Base-by-base conservation (phyloP, 1,140 invertebrate species). In the Caerostris extrusa region DNA sequence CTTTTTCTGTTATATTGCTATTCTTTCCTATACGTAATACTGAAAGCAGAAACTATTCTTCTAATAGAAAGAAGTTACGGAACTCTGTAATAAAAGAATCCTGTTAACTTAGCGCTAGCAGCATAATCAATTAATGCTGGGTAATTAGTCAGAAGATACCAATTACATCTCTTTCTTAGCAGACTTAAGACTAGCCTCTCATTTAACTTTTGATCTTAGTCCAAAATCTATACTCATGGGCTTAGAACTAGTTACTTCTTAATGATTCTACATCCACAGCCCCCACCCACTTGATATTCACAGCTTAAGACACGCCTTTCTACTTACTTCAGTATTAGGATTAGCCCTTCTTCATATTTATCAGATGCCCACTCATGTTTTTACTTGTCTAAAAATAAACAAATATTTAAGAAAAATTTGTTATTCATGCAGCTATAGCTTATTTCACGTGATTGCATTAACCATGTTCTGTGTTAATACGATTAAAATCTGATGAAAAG, bases 191-290 rank as follows among this genome's bases (percentile, higher is more conserved):
- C 19, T 5, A 91, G 77, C 19, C 17, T 64, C 58, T 77, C 77
- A 91, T 83, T 91, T 83, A 91, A 91, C 17, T 91, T 83, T 91
- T 91, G 90, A 91, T 91, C 90, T 17, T 53, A 55, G 57, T 64
- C 90, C 90, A 91, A 83, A 91, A 91, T 61, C 57, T 91, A 91
- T 91, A 91, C 90, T 83, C 90, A 61, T 50, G 90, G 69, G 90
- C n/a, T 83, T 64, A 64, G 60, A 64, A 50, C 90, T 91, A 81
- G 71, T 90, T 90, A 60, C 71, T 81, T 90, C 69, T 90, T 91
- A 91, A 91, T 91, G 90, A 91, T 83, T 89, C 87, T 57, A 82
- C 90, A 17, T 82, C 55, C 57, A 64, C 58, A 19, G 77, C 90
- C 60, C 60, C 90, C 90, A 82, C 90, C 90, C 77, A 82, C 67